phyloP scores from a whole-genome alignment of 2,888 invertebrate species.

The Enchytraeus crypticus region DNA sequence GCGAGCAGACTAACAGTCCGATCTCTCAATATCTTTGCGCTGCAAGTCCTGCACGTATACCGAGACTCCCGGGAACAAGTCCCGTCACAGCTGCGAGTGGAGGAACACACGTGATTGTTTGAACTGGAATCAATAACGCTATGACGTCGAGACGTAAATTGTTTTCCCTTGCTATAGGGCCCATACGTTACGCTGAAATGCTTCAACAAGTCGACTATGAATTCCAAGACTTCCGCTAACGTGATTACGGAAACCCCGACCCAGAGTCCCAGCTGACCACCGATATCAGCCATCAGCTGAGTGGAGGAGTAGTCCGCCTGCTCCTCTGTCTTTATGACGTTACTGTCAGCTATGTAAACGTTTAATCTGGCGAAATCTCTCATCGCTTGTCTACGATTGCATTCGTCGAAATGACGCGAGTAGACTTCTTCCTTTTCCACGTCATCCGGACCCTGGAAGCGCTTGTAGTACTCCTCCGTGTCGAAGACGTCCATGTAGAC shows the following conservation, averaged over 20 bases:
- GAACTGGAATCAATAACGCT: too few species aligned
- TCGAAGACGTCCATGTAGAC: slow-evolving; percentile 24
- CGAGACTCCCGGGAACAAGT: too few species aligned
- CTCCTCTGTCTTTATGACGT: slow-evolving; percentile 25
- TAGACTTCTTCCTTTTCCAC: slow-evolving; percentile 19
- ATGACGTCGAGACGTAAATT: slow-evolving; percentile 4
- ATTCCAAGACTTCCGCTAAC: slow-evolving; percentile 20
- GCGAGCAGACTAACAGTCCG: too few species aligned
- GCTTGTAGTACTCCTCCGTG: slow-evolving; percentile 18
- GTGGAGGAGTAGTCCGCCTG: slow-evolving; percentile 17
- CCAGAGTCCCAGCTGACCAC: slow-evolving; percentile 27
- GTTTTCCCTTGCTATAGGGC: slow-evolving; percentile 15
- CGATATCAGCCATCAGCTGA: slow-evolving; percentile 23
- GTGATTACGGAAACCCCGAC: slow-evolving; percentile 26
- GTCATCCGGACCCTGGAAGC: slow-evolving; percentile 18
- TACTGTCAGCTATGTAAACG: slow-evolving; percentile 25
- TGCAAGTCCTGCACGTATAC: too few species aligned
- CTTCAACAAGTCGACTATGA: slow-evolving; percentile 9
- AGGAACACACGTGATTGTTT: too few species aligned
- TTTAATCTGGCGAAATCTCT: slow-evolving; percentile 23
- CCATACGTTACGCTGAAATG: slow-evolving; percentile 11
- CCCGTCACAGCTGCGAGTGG: too few species aligned
- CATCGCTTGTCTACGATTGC: slow-evolving; percentile 20
- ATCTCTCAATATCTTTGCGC: too few species aligned
- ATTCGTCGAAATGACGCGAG: slow-evolving; percentile 18